Evolutionary conservation across 92 coral and sea anemone species (phyloP).

Genomic region (Siderastrea siderea): DNA sequence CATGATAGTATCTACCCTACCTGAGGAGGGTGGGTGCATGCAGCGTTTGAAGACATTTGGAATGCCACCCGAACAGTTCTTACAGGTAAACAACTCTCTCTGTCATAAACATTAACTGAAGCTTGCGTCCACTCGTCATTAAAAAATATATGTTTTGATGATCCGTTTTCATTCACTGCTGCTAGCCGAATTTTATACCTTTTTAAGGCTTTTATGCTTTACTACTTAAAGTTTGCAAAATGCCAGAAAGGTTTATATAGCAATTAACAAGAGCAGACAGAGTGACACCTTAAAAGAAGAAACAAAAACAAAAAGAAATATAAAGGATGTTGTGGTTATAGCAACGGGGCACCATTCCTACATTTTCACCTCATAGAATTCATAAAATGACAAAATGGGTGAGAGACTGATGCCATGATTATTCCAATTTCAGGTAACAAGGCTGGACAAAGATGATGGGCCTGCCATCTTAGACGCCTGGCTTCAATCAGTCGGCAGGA

Average conservation of each 20-base stretch:
- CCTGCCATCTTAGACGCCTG: constrained; percentile 61
- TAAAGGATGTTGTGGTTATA: too few relatives aligned
- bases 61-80: constrained; percentile 48
- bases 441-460: constrained; percentile 62
- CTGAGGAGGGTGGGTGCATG: constrained; percentile 69
- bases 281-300: too few relatives aligned
- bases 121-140: too few relatives aligned
- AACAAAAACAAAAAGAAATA: too few relatives aligned
- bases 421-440: constrained; percentile 40
- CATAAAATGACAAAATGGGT: background rate
- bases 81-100: constrained; percentile 23
- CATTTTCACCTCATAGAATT: background rate
- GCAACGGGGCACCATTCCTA: too few relatives aligned
- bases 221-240: too few relatives aligned
- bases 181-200: too few relatives aligned
- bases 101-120: background rate
- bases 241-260: too few relatives aligned
- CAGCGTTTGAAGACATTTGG: constrained; percentile 62
- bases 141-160: too few relatives aligned
- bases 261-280: too few relatives aligned
- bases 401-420: background rate
- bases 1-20: constrained; percentile 73
- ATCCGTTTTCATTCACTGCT: too few relatives aligned
- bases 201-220: too few relatives aligned
- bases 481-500: constrained; percentile 56